Evolutionary conservation across 2,888 invertebrate species (phyloP).

Genomic region (Microctonus aethiopoides): DNA sequence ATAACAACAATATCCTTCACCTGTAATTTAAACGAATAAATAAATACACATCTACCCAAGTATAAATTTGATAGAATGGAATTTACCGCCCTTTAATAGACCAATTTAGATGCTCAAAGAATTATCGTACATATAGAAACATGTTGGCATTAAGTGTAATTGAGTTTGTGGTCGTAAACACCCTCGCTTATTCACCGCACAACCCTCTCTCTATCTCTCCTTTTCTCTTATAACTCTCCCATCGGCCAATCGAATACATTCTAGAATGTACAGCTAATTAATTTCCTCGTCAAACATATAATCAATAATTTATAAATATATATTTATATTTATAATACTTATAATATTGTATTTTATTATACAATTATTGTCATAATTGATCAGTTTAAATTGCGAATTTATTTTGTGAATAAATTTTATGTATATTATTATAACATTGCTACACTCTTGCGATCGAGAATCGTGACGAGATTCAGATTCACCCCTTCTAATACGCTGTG

Average conservation of each 20-base stretch:
- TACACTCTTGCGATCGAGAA: background rate
- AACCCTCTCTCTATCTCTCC: background rate
- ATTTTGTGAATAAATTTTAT: too few species aligned
- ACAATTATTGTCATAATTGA: too few species aligned
- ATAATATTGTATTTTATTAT: too few species aligned
- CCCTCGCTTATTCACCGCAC: background rate
- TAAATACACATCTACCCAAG: too few species aligned
- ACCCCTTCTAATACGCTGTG: background rate
- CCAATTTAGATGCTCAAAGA: constrained; percentile 5
- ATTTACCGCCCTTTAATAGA: background rate
- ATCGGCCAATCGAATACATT: background rate
- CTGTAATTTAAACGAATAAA: too few species aligned
- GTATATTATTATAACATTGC: background rate
- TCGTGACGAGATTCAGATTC: background rate
- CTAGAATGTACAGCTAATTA: background rate
- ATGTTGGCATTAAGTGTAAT: background rate
- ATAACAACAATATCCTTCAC: too few species aligned
- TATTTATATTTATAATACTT: too few species aligned
- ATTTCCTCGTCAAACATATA: background rate
- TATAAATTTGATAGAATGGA: too few species aligned
- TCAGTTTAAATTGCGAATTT: too few species aligned
- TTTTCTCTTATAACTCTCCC: too few species aligned
- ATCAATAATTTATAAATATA: too few species aligned
- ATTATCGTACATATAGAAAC: background rate
- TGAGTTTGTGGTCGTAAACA: background rate